Conservation (phyloP, 2,888 invertebrate genomes). For the Drosophila kokeensis region DNA sequence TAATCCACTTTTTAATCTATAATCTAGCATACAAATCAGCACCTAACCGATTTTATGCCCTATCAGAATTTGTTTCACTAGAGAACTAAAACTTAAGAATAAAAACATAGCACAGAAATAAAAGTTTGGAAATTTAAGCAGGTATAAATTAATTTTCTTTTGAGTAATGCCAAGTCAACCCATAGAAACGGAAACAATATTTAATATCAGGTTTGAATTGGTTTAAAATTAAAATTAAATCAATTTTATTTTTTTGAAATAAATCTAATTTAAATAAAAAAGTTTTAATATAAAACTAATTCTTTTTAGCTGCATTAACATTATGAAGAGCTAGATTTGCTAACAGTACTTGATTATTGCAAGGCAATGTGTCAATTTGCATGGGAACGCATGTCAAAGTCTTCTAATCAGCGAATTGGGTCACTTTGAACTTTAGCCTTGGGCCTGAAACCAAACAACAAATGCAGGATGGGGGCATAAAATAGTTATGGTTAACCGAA, state of each 20-base stretch:
- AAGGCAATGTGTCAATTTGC: constrained; percentile 66
- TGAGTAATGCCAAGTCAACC: background rate
- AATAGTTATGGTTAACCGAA: constrained; percentile 9
- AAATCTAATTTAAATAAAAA: background rate
- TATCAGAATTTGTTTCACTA: background rate
- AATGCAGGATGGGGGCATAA: constrained; percentile 5
- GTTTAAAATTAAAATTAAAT: background rate
- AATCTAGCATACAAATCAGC: background rate
- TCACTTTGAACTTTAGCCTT: constrained; percentile 80
- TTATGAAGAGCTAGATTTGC: background rate
- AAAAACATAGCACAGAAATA: background rate
- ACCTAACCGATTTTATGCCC: background rate
- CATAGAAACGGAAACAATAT: background rate
- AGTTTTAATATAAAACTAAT: background rate
- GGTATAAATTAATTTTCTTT: background rate
- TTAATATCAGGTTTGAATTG: background rate
- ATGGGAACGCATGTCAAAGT: constrained; percentile 64
- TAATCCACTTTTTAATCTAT: background rate
- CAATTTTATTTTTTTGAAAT: background rate
- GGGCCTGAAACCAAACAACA: constrained; percentile 44
- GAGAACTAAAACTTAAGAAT: background rate
- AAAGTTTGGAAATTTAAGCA: background rate
- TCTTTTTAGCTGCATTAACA: background rate
- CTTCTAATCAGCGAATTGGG: constrained; percentile 72
- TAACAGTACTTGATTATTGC: background rate